A percentile compares a stretch with the other conserved stretches of the same genome.
Conservation (phyloP, 1,140 invertebrate genomes). For the Cydia strobilella region DNA sequence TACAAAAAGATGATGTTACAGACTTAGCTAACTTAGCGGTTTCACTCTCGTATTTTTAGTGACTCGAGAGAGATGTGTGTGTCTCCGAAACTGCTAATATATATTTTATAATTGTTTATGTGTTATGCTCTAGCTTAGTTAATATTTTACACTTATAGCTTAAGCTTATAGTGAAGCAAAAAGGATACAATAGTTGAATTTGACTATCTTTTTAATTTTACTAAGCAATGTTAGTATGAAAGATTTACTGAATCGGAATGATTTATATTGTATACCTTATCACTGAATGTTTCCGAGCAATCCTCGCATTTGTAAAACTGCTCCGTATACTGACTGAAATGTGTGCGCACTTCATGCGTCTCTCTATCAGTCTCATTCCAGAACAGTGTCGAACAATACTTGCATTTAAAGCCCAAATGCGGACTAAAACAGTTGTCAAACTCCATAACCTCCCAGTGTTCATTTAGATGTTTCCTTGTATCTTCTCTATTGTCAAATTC, state of each 20-base stretch:
- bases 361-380: constrained; percentile 77
- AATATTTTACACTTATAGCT: too few relatives aligned
- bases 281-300: constrained; percentile 70
- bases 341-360: constrained; percentile 62
- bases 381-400: constrained; percentile 72
- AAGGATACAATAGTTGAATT: too few relatives aligned
- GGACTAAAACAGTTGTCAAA: constrained; percentile 76
- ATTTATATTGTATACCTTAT: constrained; percentile 62
- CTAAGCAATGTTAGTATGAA: too few relatives aligned
- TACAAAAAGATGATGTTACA: too few relatives aligned
- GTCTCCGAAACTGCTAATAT: too few relatives aligned
- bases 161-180: too few relatives aligned
- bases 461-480: constrained; percentile 64
- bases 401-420: constrained; percentile 75
- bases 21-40: too few relatives aligned
- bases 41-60: too few relatives aligned
- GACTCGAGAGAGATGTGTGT: too few relatives aligned
- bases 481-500: constrained; percentile 69
- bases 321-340: constrained; percentile 64
- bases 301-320: constrained; percentile 71
- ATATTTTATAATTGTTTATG: too few relatives aligned
- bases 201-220: too few relatives aligned
- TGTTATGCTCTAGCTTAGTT: too few relatives aligned
- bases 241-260: background rate
- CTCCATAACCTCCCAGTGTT: constrained; percentile 66